Base-by-base conservation (phyloP, 2,888 invertebrate species). In the Aproaerema taeniolella region DNA sequence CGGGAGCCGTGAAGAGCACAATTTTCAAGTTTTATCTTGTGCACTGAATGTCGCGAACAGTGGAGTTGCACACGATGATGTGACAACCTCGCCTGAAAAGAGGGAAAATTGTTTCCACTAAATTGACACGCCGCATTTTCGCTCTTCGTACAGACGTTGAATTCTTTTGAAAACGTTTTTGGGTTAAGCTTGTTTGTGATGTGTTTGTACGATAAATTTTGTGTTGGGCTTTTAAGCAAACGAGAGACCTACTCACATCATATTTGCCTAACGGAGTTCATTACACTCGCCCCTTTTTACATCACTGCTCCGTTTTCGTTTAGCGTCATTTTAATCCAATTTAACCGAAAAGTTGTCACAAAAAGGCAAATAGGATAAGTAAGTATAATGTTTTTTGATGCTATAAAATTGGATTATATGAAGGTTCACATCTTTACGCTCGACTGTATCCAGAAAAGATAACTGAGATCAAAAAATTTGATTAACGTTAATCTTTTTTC, bases 61-160 rank as follows among this genome's bases (percentile, higher is more conserved):
- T 47, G 46, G 53, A 54, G 57, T 61, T 56, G 56, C 53, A 52
- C 49, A 49, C 47, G 50, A 54, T 53, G 55, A 57, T 54, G 57
- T 55, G 56, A 53, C 56, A 53, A 53, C 52, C 49, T 42, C 46
- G 51, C 49, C 42, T 39, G 50, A 39, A 42, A 53, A 51, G 46
- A 52, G 45, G 46, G 46, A 45, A 58, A 65, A 61, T 59, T 56
- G 63, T 59, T 59, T 57, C 52, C 51, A 46, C 54, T 53, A 50
- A 54, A 57, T 53, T 56, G 48, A 49, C 45, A 55, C 49, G 38
- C 42, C 50, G 44, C 56, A 55, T 50, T 54, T 60, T 55, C 52
- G 39, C 40, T 33, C 43, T 31, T 45, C 40, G 29, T 25, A 31
- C 33, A 32, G 33, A 8, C 38, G 24, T 17, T 29, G 41, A 33